These are phyloP conservation scores for Odontomyia ornata DNA, from an alignment of 2,888 invertebrate species.

Conservation along the genomic window DNA sequence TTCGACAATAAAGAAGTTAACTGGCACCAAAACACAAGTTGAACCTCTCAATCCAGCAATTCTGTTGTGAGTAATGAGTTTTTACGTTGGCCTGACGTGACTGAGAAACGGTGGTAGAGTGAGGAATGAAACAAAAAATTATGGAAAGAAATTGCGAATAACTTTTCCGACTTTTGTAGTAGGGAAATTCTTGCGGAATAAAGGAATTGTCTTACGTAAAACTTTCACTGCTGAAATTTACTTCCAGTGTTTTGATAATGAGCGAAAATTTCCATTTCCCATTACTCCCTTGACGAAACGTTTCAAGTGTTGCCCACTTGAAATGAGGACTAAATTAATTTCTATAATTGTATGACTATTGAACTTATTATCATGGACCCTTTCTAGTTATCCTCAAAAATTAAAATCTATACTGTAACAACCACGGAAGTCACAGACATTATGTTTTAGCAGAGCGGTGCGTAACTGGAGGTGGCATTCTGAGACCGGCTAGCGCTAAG, in stretches of 20 bases:
- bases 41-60: constrained; percentile 34
- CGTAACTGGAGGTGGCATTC: too few relatives aligned
- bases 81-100: neutral
- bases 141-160: constrained; percentile 1
- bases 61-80: constrained; percentile 37
- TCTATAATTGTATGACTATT: too few relatives aligned
- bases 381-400: too few relatives aligned
- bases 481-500: too few relatives aligned
- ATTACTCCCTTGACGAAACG: too few relatives aligned
- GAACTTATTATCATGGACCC: too few relatives aligned
- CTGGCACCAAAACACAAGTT: constrained; percentile 39
- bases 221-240: constrained; percentile 35
- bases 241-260: constrained; percentile 27
- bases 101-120: neutral
- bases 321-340: too few relatives aligned
- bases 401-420: too few relatives aligned
- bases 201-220: constrained; percentile 18
- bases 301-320: too few relatives aligned
- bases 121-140: neutral
- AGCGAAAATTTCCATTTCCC: constrained; percentile 23
- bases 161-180: neutral
- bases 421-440: too few relatives aligned
- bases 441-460: too few relatives aligned
- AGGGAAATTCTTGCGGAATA: neutral
- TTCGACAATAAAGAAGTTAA: constrained; percentile 44